Evolutionary conservation across 2,797 vertebrate genomes (phyloP).

Genomic region (Melanotaenia pygmaea): DNA sequence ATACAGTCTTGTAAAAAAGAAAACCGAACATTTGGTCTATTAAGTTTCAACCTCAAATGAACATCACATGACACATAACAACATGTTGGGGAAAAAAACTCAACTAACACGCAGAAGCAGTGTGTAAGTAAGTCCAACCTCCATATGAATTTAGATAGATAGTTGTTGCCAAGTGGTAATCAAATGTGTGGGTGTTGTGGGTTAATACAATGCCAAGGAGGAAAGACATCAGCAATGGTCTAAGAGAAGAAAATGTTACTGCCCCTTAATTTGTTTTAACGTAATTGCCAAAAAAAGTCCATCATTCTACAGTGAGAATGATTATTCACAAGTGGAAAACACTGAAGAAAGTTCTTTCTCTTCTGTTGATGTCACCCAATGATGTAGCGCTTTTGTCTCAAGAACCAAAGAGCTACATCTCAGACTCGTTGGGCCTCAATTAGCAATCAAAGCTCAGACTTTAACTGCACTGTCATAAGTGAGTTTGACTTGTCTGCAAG

Average conservation of each 20-base stretch:
- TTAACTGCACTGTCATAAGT: background rate
- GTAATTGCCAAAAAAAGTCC: background rate
- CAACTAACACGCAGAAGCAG: background rate
- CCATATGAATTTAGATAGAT: background rate
- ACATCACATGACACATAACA: background rate
- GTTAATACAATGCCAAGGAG: background rate
- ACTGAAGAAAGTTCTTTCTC: background rate
- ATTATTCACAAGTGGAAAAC: background rate
- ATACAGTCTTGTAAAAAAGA: background rate
- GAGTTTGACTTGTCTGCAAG: background rate
- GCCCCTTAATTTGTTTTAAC: background rate
- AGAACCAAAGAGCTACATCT: background rate
- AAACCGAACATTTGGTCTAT: background rate
- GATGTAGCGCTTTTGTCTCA: background rate
- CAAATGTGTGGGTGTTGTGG: background rate
- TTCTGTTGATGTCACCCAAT: background rate
- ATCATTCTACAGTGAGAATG: background rate
- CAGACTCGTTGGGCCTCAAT: background rate
- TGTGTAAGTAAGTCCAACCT: background rate
- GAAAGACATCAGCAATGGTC: background rate
- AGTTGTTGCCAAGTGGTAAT: background rate
- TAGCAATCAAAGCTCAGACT: background rate
- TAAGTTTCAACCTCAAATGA: background rate
- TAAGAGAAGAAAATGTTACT: background rate
- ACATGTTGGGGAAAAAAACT: background rate